Conservation (phyloP, 2,113 vertebrate genomes). For the Ornithorhynchus anatinus region DNA sequence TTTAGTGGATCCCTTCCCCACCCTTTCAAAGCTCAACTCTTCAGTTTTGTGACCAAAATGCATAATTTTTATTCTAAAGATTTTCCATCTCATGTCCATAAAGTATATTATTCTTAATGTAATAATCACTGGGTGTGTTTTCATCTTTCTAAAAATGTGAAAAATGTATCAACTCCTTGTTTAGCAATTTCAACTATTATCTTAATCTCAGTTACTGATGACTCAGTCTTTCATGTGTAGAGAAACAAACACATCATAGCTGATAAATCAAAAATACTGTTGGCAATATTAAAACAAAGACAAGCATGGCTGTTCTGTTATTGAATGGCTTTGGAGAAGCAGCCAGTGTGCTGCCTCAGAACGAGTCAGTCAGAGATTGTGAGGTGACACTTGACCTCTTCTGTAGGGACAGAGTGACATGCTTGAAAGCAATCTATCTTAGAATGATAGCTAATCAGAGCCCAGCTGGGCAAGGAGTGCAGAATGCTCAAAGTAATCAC, state of each 20-base stretch:
- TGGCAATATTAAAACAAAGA: not conserved
- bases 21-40: not conserved
- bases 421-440: not conserved
- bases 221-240: no score
- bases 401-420: not conserved
- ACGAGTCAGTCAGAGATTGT: not conserved
- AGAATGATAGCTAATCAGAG: not conserved
- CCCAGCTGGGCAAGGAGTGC: slow-evolving; percentile 50
- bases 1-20: not conserved
- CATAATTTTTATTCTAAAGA: not conserved
- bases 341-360: not conserved
- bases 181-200: not conserved
- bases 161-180: not conserved
- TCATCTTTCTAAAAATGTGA: no score
- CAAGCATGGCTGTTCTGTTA: not conserved
- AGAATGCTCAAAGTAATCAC: slow-evolving; percentile 44
- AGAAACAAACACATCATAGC: no score
- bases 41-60: not conserved
- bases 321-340: not conserved
- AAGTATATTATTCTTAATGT: no score
- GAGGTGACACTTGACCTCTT: not conserved
- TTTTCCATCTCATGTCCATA: not conserved
- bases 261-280: no score
- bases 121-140: no score
- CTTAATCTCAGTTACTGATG: no score